These are phyloP conservation scores for Tenebrio molitor DNA, from an alignment of 1,140 invertebrate species.

Conservation along the genomic window DNA sequence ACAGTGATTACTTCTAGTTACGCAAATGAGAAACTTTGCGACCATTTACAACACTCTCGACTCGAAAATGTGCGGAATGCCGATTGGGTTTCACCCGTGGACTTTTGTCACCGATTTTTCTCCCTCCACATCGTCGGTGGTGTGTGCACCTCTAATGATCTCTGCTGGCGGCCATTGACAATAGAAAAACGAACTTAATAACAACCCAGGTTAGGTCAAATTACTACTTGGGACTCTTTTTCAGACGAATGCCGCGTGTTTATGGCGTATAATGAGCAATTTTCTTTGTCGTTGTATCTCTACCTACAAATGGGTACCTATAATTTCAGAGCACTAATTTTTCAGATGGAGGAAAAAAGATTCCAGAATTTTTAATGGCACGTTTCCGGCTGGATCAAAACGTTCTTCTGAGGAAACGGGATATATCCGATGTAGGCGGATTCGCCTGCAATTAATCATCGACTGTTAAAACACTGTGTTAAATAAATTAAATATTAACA, in stretches of 20 bases:
- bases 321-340: constrained; percentile 44
- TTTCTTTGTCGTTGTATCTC: constrained; percentile 51
- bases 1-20: constrained; percentile 47
- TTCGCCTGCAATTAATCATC: constrained; percentile 9
- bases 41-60: constrained; percentile 26
- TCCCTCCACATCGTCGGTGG: background rate
- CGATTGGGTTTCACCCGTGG: constrained; percentile 17
- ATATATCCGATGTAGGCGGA: background rate
- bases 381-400: constrained; percentile 43
- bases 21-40: constrained; percentile 45
- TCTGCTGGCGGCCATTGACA: constrained; percentile 31
- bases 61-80: constrained; percentile 27
- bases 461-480: constrained; percentile 17
- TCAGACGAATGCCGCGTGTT: constrained; percentile 48
- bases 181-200: constrained; percentile 46
- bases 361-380: constrained; percentile 45
- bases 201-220: constrained; percentile 31
- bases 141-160: constrained; percentile 29
- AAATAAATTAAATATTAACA: constrained; percentile 37
- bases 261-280: constrained; percentile 53
- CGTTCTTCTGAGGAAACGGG: background rate
- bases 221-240: constrained; percentile 45
- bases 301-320: constrained; percentile 34
- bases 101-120: background rate
- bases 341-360: constrained; percentile 2